Conservation (phyloP, 2,797 vertebrate genomes). For the Chrosomus eos region DNA sequence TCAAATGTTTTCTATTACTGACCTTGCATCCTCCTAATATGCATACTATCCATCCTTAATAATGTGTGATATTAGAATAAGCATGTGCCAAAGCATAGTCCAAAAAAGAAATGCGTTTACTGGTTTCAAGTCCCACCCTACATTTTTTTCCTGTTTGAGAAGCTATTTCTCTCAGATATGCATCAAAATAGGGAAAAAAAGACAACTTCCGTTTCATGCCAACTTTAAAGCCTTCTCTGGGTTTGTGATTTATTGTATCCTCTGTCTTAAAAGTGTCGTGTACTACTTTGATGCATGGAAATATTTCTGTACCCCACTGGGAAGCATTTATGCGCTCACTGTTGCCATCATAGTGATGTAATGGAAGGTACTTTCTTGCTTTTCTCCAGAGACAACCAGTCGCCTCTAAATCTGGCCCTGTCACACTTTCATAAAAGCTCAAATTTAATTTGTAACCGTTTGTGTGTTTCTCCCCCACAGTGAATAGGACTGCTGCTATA, state of each 20-base stretch:
- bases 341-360: conserved; percentile 43
- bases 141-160: background rate
- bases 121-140: background rate
- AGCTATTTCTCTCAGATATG: background rate
- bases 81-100: background rate
- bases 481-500: conserved; percentile 54
- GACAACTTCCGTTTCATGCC: background rate
- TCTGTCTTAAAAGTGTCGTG: conserved; percentile 44
- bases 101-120: too few relatives aligned
- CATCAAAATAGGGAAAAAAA: background rate
- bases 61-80: background rate
- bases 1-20: background rate
- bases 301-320: conserved; percentile 44
- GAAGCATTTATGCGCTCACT: conserved; percentile 47
- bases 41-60: background rate
- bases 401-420: conserved; percentile 55
- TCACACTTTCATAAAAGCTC: conserved; percentile 60
- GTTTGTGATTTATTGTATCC: conserved; percentile 34
- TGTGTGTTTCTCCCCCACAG: conserved; percentile 50
- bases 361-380: conserved; percentile 46
- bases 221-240: conserved; percentile 20
- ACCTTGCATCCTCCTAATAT: background rate
- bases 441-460: conserved; percentile 60
- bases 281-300: conserved; percentile 43
- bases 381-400: conserved; percentile 42